Evolutionary conservation across 2,888 invertebrate species (phyloP), one percentile per base, ranked within the genome.

Genomic region (Pandemis heparana): DNA sequence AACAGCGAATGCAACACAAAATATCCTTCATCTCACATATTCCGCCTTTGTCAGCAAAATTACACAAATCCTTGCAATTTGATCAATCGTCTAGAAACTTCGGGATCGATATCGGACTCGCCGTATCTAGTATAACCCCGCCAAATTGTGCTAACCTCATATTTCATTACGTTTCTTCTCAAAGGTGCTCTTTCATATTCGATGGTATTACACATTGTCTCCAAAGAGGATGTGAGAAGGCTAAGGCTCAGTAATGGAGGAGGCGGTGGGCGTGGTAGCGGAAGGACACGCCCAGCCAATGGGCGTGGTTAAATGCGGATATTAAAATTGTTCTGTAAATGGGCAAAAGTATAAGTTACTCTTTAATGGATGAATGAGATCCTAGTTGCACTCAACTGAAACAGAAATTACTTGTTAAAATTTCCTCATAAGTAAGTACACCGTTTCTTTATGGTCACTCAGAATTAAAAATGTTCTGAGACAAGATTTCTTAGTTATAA

Each of bases 61-160:
- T 86, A 87, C 53, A 53, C 53, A 53, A 69, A 74, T 65, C 69
- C 61, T 14, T 64, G 16, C 73, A 65, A 65, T 70, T 86, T 82
- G 89, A 93, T 92, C 92, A 94, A 92, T 92, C 87, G 94, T 94
- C 94, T 94, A 91, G 89, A 92, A 94, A 94, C 90, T 94, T 94
- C 60, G 76, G 83, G 88, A 92, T 94, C 94, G 84, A 94, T 94
- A 94, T 84, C 77, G 83, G 83, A 83, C 89, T 91, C 87, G 84
- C 87, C 87, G 88, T 85, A 84, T 85, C 82, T 81, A 80, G 75
- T 81, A 80, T 78, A 78, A 89, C 75, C 76, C 88, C 79, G 77
- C 87, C 77, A 77, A 82, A 77, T 81, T 68, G 38, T 78, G 82
- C 75, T 53, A 68, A 69, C 23, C 66, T 75, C 77, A 80, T 81